A percentile compares a stretch with the other conserved stretches of the same genome.
Evolutionary conservation across 2,113 vertebrate genomes (phyloP).

Genomic region (Dasyornis broadbenti): DNA sequence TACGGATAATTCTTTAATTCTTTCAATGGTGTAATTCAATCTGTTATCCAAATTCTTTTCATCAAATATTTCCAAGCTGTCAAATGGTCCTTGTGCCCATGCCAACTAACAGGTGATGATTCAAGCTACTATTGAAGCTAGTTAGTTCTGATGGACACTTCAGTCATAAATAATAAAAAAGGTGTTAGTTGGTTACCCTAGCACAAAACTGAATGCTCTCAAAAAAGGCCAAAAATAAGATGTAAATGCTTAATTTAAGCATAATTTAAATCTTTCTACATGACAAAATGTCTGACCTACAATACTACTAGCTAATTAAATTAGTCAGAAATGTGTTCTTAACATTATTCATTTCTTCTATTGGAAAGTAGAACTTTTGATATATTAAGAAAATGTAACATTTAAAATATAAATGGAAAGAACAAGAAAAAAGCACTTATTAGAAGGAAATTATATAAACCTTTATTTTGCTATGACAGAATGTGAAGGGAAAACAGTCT

Average conservation of each 20-base stretch:
- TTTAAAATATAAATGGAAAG: background rate
- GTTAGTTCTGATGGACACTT: background rate
- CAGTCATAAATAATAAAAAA: background rate
- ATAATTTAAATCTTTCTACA: background rate
- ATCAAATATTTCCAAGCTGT: background rate
- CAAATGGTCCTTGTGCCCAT: background rate
- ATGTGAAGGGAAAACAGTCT: background rate
- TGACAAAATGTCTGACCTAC: background rate
- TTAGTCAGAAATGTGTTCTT: background rate
- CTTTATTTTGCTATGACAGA: background rate
- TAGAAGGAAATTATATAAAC: background rate
- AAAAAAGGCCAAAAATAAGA: background rate
- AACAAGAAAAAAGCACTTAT: background rate
- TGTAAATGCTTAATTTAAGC: background rate
- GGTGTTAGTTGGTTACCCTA: background rate
- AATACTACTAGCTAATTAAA: background rate
- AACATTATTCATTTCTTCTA: background rate
- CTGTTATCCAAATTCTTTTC: background rate
- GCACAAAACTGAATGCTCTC: background rate
- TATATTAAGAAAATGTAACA: background rate
- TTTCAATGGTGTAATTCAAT: background rate
- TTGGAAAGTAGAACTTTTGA: background rate
- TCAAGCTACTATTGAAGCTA: background rate
- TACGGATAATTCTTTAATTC: background rate
- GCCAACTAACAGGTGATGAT: background rate